phyloP scores from a whole-genome alignment of 2,113 vertebrate genomes.

The Prietella phreatophila region DNA sequence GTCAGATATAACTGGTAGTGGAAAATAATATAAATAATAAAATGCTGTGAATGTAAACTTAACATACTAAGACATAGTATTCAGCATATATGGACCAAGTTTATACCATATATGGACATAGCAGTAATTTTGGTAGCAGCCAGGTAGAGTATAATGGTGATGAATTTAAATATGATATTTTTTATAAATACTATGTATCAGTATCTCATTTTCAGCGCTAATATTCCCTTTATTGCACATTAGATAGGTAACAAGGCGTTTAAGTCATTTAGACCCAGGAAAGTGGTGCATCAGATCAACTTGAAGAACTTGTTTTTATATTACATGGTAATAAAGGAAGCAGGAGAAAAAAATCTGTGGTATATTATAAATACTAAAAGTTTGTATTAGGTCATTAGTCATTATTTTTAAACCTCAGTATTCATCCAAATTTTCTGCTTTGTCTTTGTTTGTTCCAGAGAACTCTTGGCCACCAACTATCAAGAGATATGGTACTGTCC shows the following conservation, averaged over 20 bases:
- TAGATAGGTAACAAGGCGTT: neutral
- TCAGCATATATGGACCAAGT: too few relatives aligned
- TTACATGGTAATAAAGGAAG: neutral
- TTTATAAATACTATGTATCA: neutral
- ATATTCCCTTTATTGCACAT: neutral
- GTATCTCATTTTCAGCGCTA: neutral
- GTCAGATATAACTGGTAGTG: too few relatives aligned
- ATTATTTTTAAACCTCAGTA: constrained; percentile 8
- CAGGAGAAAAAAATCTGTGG: neutral
- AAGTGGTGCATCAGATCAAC: neutral
- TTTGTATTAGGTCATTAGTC: neutral
- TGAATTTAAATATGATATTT: too few relatives aligned
- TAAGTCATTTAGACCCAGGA: neutral
- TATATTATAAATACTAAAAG: neutral
- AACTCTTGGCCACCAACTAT: constrained; percentile 85
- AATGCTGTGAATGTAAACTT: too few relatives aligned
- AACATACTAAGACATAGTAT: too few relatives aligned
- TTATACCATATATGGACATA: too few relatives aligned
- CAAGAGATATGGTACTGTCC: constrained; percentile 84
- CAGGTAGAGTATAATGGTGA: too few relatives aligned
- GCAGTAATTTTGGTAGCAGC: too few relatives aligned
- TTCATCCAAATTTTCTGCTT: constrained; percentile 38
- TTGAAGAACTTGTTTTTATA: constrained; percentile 29
- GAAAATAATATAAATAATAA: too few relatives aligned
- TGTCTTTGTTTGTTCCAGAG: constrained; percentile 65